A percentile compares a stretch with the other conserved stretches of the same genome.
These are phyloP conservation scores for Fulmarus glacialis DNA, from an alignment of 2,113 vertebrate genomes.

Conservation along the genomic window DNA sequence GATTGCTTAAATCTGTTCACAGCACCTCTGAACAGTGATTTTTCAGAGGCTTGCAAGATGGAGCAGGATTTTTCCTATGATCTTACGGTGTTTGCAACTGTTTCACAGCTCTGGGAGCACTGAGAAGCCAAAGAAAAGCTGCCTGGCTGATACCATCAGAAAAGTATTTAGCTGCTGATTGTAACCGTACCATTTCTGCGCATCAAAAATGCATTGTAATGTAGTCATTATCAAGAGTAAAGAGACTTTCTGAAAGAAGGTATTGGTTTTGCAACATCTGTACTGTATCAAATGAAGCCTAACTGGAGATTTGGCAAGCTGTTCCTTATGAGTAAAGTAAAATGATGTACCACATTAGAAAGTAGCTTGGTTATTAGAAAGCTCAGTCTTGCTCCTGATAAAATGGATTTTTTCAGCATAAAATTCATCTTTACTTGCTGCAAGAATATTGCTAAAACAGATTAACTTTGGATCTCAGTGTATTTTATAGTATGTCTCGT, in stretches of 20 bases:
- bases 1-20: constrained; percentile 14
- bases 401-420: constrained; percentile 55
- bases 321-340: constrained; percentile 2
- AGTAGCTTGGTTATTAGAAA: constrained; percentile 49
- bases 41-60: background rate
- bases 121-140: background rate
- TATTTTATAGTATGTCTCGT: constrained; percentile 29
- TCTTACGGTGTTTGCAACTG: background rate
- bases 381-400: constrained; percentile 49
- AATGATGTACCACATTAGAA: constrained; percentile 40
- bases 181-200: background rate
- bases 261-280: constrained; percentile 17
- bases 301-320: constrained; percentile 39
- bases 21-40: background rate
- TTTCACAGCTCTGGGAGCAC: background rate
- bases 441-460: constrained; percentile 47
- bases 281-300: constrained; percentile 34
- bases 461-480: constrained; percentile 46
- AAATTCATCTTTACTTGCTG: constrained; percentile 49
- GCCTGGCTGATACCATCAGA: background rate
- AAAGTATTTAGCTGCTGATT: constrained; percentile 7
- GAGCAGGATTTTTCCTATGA: constrained; percentile 3
- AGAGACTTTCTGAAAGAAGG: background rate
- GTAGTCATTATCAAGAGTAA: background rate
- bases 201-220: constrained; percentile 9